Conservation (phyloP, 2,113 vertebrate species). For the Odocoileus hemionus region DNA sequence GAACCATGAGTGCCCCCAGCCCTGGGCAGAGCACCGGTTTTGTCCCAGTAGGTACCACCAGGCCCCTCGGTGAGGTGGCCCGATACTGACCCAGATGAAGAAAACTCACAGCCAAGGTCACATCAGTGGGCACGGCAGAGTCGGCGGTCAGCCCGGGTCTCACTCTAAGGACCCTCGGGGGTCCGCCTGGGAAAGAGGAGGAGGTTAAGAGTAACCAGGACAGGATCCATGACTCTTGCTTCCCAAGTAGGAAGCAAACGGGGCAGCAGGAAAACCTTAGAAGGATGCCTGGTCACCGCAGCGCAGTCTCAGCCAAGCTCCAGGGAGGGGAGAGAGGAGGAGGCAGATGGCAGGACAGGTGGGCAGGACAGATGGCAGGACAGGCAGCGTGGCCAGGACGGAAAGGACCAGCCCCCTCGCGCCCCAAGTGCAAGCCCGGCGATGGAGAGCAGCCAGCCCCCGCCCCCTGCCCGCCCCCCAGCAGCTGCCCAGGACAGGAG, state of each 20-base stretch:
- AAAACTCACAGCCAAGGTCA: background rate
- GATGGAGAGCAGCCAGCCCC: background rate
- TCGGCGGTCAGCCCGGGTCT: too few relatives aligned
- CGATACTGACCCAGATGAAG: background rate
- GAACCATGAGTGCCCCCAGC: background rate
- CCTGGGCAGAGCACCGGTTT: background rate
- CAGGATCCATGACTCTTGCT: background rate
- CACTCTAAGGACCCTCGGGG: background rate
- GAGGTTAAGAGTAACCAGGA: background rate
- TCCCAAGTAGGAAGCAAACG: background rate
- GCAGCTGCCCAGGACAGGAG: background rate
- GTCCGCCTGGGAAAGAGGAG: background rate
- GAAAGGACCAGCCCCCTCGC: background rate
- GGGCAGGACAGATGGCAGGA: background rate
- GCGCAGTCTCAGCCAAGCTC: background rate
- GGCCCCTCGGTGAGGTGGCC: background rate
- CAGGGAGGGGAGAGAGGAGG: too few relatives aligned
- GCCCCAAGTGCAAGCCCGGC: background rate
- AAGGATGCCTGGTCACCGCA: rapidly evolving
- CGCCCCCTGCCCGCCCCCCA: rapidly evolving
- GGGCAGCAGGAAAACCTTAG: background rate
- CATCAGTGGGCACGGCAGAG: background rate
- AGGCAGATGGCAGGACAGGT: background rate
- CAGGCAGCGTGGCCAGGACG: background rate
- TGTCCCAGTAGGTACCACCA: background rate